Conservation (phyloP, 2,888 invertebrate species). For the Strigamia crassipes region DNA sequence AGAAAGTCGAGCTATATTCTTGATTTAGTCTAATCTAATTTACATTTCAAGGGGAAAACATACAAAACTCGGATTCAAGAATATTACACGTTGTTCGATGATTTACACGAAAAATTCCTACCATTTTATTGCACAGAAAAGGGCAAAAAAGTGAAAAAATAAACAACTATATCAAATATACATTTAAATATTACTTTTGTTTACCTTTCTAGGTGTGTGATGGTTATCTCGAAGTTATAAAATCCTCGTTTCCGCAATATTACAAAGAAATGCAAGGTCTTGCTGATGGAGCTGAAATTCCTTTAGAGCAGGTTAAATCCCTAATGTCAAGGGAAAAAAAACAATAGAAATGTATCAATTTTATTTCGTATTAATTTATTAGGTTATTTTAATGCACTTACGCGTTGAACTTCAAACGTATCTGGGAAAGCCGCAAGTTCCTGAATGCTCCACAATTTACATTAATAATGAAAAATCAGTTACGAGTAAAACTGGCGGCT, state of each 20-base stretch:
- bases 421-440: slow-evolving; percentile 62
- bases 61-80: neutral
- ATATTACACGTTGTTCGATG: neutral
- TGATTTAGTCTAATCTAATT: neutral
- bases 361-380: slow-evolving; percentile 50
- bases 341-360: too few species aligned
- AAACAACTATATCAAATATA: neutral
- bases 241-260: slow-evolving; percentile 77
- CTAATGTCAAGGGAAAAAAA: neutral
- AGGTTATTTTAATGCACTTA: slow-evolving; percentile 84
- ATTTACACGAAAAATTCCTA: neutral
- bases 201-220: slow-evolving; percentile 71
- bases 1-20: neutral
- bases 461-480: slow-evolving; percentile 66
- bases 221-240: slow-evolving; percentile 71
- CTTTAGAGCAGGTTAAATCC: slow-evolving; percentile 74
- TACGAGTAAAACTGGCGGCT: neutral
- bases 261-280: slow-evolving; percentile 80
- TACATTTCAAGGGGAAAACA: neutral
- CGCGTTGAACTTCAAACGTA: slow-evolving; percentile 75
- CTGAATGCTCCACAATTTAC: slow-evolving; percentile 76
- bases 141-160: neutral
- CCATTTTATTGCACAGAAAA: neutral
- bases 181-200: neutral
- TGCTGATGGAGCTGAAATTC: slow-evolving; percentile 82